Evolutionary conservation across 2,113 vertebrate genomes (phyloP), one percentile per base, ranked within the genome.

Genomic region (Oreochromis spilurus): DNA sequence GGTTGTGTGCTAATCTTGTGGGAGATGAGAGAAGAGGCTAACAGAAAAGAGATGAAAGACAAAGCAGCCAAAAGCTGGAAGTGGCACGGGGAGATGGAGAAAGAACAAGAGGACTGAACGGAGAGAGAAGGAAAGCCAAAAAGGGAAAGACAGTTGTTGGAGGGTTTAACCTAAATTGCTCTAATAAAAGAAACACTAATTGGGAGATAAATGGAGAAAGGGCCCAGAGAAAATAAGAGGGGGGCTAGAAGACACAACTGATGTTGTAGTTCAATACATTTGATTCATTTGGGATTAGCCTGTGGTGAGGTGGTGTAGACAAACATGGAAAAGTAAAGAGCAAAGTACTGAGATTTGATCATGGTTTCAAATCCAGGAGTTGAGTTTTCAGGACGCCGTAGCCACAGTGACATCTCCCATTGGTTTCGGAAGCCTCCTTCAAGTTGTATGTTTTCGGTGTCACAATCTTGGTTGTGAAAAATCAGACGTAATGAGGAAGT

Each of bases 151-250:
- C 26, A 80, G 78, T 58, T 17, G 21, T 82, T 40, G 36, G 50
- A 70, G 43, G 50, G 50, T 84, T 48, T 31, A 72, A 78, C 58
- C 83, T 72, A 85, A 85, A 85, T 75, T 83, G 26, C 57, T 80
- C 60, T 85, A 77, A 83, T 92, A 83, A 90, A 90, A 87, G 70
- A 84, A 90, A 89, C 48, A 50, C 79, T 90, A 83, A 93, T 92
- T 90, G 70, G 55, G 78, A 80, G 65, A 85, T 58, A 52, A 60
- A 48, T 62, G 36, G 36, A 79, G 65, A 79, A 45, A 81, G 36
- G 24, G 29, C 45, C 82, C 45, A 34, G 58, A 58, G 67, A 86
- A 53, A n/a, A 31, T 26, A 31, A 62, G 24, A 34, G 9, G 54
- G 60, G 12, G 53, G 21, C 65, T 24, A 62, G 24, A 48, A 29